Percentiles rank a stretch among this genome's conserved stretches.
phyloP scores from a whole-genome alignment of 23 tunicate genomes.

The Phallusia fumigata region DNA sequence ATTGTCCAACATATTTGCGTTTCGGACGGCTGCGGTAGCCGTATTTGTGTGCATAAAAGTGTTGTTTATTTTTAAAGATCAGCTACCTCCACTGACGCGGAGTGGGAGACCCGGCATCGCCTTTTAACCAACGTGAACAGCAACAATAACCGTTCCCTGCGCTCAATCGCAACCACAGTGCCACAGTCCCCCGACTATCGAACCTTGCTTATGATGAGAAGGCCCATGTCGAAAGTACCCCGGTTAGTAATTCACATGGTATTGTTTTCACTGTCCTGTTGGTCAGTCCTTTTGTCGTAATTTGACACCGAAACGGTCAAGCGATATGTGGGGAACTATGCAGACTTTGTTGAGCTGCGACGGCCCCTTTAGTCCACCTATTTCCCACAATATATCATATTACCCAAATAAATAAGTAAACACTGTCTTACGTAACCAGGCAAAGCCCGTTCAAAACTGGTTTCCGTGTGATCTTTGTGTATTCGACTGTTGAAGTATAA shows the following conservation, averaged over 20 bases:
- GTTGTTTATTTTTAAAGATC: background rate
- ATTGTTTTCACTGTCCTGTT: no score
- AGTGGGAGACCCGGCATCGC: slow-evolving; percentile 7
- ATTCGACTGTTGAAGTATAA: no score
- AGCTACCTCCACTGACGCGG: background rate
- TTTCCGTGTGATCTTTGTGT: no score
- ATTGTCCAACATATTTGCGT: background rate
- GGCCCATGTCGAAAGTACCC: slow-evolving; percentile 9
- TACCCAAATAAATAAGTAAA: no score
- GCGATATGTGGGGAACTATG: no score
- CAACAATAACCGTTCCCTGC: background rate
- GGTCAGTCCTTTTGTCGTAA: no score
- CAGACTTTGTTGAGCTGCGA: no score
- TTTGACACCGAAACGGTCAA: no score
- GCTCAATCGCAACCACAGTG: background rate
- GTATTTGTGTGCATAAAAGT: background rate
- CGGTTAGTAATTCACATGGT: background rate
- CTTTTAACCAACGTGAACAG: background rate
- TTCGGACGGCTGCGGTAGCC: background rate
- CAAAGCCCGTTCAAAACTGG: no score
- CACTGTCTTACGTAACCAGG: no score
- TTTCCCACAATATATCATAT: no score
- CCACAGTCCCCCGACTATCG: slow-evolving; percentile 16
- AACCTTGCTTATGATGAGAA: slow-evolving; percentile 8
- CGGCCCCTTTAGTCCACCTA: no score